Evolutionary conservation across 2,113 vertebrate genomes (phyloP).

Genomic region (Poeciliopsis retropinna): DNA sequence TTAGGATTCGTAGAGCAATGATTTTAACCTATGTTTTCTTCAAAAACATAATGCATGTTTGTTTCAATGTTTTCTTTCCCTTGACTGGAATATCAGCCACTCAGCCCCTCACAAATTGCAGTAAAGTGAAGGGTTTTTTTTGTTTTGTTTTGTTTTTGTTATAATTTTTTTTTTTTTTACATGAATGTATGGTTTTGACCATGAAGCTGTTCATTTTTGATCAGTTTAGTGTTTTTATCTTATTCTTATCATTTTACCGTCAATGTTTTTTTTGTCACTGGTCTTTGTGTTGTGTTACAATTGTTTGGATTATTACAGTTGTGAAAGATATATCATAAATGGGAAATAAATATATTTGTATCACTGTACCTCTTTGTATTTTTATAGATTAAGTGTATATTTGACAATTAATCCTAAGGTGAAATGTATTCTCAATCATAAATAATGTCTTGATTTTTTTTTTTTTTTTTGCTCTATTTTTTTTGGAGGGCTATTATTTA

Average conservation of each 20-base stretch:
- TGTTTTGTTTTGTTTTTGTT: too few species aligned
- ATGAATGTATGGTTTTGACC: conserved; percentile 79
- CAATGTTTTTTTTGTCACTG: conserved; percentile 78
- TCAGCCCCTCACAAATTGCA: conserved; percentile 50
- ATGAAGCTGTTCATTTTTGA: conserved; percentile 75
- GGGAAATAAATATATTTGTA: conserved; percentile 88
- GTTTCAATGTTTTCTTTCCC: conserved; percentile 69
- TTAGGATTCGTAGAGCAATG: conserved; percentile 77
- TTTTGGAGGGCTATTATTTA: conserved; percentile 72
- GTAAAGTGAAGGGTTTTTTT: conserved; percentile 19
- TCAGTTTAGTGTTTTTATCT: conserved; percentile 72
- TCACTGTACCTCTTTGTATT: conserved; percentile 85
- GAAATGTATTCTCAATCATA: conserved; percentile 74
- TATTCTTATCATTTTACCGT: conserved; percentile 78
- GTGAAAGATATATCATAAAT: conserved; percentile 82
- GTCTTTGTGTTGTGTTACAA: conserved; percentile 82
- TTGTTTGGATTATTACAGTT: conserved; percentile 77
- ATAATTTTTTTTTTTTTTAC: conserved; percentile 49
- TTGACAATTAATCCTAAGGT: conserved; percentile 68
- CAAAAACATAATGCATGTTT: conserved; percentile 78
- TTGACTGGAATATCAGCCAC: conserved; percentile 67
- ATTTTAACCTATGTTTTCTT: conserved; percentile 71
- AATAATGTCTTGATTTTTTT: conserved; percentile 68
- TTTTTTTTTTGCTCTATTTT: too few species aligned
- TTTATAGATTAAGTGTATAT: conserved; percentile 83